These are phyloP conservation scores for Machimus rusticus DNA, from an alignment of 2,888 invertebrate genomes.

Conservation along the genomic window DNA sequence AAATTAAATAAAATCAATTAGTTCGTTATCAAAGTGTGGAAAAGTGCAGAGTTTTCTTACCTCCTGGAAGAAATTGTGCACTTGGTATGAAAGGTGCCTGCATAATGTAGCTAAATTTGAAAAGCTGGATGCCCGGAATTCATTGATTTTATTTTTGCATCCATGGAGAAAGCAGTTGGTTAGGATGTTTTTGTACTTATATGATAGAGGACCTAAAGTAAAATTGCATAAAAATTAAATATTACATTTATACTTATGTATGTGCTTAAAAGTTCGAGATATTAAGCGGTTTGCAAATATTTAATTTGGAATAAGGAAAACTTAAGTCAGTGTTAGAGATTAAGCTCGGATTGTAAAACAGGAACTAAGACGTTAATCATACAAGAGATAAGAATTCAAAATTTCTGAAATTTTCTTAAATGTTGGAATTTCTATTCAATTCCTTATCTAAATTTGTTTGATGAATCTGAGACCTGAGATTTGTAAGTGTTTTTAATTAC, in stretches of 20 bases:
- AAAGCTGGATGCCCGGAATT: constrained; percentile 60
- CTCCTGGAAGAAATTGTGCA: constrained; percentile 61
- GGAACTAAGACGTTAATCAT: too few species aligned
- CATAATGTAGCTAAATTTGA: constrained; percentile 60
- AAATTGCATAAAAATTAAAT: neutral
- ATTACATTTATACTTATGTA: too few species aligned
- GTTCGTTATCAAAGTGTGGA: neutral
- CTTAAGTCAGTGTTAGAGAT: too few species aligned
- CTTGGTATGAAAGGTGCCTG: constrained; percentile 58
- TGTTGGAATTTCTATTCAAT: too few species aligned
- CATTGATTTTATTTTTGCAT: constrained; percentile 54
- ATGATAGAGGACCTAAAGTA: constrained; percentile 56
- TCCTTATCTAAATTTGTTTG: too few species aligned
- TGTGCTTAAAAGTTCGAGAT: too few species aligned
- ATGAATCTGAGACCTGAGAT: neutral
- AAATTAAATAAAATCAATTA: neutral
- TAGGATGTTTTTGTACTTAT: constrained; percentile 57
- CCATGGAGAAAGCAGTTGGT: constrained; percentile 60
- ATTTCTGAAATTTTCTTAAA: too few species aligned
- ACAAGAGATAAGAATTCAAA: too few species aligned
- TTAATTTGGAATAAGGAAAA: too few species aligned
- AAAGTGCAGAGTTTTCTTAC: constrained; percentile 45
- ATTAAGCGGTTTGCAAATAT: too few species aligned
- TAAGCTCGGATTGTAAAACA: too few species aligned
- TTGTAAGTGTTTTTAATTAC: neutral